These are phyloP conservation scores for Silurus asotus DNA, from an alignment of 2,113 vertebrate genomes.

Conservation along the genomic window DNA sequence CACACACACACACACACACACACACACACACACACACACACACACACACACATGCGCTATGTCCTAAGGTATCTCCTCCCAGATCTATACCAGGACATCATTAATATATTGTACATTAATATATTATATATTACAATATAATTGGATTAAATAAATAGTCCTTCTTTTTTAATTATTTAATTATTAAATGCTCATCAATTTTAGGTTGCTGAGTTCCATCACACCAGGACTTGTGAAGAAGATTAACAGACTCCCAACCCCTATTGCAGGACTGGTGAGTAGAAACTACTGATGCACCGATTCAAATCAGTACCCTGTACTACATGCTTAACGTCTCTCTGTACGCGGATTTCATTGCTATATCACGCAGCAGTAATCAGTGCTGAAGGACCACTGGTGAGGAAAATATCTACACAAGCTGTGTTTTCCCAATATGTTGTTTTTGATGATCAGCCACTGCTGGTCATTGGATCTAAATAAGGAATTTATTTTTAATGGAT, in stretches of 20 bases:
- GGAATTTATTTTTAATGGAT: too few species aligned
- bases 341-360: background rate
- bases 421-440: background rate
- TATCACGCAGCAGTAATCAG: background rate
- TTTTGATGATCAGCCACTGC: background rate
- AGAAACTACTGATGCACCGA: background rate
- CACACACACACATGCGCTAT: too few species aligned
- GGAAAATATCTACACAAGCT: background rate
- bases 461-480: background rate
- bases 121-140: too few species aligned
- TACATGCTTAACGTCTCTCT: background rate
- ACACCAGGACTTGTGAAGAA: slow-evolving; percentile 95
- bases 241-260: slow-evolving; percentile 95
- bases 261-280: slow-evolving; percentile 96
- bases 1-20: too few species aligned
- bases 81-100: too few species aligned
- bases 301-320: background rate
- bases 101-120: too few species aligned
- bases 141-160: too few species aligned
- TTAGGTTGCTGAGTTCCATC: slow-evolving; percentile 94
- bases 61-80: too few species aligned
- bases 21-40: too few species aligned
- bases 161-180: too few species aligned
- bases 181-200: slow-evolving; percentile 8
- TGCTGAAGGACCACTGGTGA: background rate